Evolutionary conservation across 2,888 invertebrate species (phyloP).

Genomic region (Odontocerum albicorne): DNA sequence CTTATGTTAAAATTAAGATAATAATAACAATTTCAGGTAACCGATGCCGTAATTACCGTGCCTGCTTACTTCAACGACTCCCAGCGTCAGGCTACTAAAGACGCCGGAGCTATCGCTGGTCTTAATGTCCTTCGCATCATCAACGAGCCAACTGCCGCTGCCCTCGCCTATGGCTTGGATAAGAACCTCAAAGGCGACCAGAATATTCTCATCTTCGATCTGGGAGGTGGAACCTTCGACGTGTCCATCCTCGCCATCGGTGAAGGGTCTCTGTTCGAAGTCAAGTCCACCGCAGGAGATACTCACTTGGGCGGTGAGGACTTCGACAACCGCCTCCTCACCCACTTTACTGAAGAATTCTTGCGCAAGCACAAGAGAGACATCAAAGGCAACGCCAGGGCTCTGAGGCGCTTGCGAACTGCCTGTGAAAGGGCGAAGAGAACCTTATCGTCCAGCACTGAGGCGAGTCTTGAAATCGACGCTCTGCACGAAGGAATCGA

Average conservation of each 20-base stretch:
- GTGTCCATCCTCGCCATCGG: conserved; percentile 89
- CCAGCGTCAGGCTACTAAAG: conserved; percentile 85
- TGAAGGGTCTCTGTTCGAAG: conserved; percentile 81
- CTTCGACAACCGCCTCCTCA: conserved; percentile 79
- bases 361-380: conserved; percentile 73
- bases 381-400: conserved; percentile 70
- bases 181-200: conserved; percentile 74
- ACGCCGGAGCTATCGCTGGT: conserved; percentile 83
- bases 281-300: conserved; percentile 78
- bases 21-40: conserved; percentile 46
- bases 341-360: conserved; percentile 78
- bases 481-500: conserved; percentile 87
- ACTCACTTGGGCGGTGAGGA: conserved; percentile 81
- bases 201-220: conserved; percentile 74
- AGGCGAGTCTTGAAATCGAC: conserved; percentile 85
- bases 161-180: conserved; percentile 81
- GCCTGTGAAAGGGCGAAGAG: conserved; percentile 83
- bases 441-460: conserved; percentile 74
- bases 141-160: conserved; percentile 89
- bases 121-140: conserved; percentile 87
- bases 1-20: too few species aligned
- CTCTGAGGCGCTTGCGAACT: conserved; percentile 79
- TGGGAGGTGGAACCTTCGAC: conserved; percentile 90
- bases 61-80: conserved; percentile 85
- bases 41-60: conserved; percentile 80